Evolutionary conservation across 2,113 vertebrate genomes (phyloP).

Genomic region (Salvator merianae): DNA sequence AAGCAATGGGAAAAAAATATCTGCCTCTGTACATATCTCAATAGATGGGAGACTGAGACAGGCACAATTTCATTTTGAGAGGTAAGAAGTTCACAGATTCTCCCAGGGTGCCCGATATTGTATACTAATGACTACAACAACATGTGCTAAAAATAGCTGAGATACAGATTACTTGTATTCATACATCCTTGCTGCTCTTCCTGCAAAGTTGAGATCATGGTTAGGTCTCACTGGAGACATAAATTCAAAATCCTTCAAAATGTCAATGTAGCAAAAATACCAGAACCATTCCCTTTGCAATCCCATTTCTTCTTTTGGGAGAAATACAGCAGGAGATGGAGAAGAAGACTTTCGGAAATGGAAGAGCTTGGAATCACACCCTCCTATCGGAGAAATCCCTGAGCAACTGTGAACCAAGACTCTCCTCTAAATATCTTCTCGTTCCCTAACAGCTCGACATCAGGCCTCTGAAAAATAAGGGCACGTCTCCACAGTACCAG

Average conservation of each 20-base stretch:
- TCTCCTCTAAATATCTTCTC: background rate
- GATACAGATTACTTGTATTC: background rate
- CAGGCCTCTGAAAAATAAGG: background rate
- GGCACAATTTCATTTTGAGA: background rate
- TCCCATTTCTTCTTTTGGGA: background rate
- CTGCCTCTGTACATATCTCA: background rate
- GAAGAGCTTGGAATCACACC: background rate
- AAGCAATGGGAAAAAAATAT: background rate
- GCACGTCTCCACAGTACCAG: too few species aligned
- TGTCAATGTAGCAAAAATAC: background rate
- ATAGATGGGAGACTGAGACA: background rate
- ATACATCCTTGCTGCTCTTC: background rate
- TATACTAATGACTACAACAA: background rate
- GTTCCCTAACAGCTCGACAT: too few species aligned
- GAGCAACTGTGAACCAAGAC: background rate
- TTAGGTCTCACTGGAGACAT: background rate
- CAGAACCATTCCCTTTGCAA: background rate
- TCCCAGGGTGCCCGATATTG: background rate
- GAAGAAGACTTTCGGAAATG: background rate
- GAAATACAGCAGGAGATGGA: background rate
- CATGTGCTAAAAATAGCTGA: background rate
- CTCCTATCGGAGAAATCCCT: background rate
- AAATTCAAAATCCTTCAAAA: background rate
- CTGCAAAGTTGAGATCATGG: background rate
- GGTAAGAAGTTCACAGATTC: background rate